phyloP scores from a whole-genome alignment of 2,888 invertebrate species.

The Zonitis immaculata region DNA sequence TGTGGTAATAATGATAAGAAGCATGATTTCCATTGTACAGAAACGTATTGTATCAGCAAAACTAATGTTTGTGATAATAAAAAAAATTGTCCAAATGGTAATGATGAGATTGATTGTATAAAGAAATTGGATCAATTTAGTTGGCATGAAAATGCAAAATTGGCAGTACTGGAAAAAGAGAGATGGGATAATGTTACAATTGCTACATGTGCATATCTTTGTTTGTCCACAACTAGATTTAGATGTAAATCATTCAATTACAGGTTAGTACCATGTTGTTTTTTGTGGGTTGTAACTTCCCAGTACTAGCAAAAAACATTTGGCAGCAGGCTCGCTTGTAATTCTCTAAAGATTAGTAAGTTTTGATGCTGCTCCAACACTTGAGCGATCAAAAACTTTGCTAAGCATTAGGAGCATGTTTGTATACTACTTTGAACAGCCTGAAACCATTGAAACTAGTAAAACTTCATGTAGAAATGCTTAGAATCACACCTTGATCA shows the following conservation, averaged over 20 bases:
- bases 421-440: no score
- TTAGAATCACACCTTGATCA: no score
- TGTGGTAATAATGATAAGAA: no score
- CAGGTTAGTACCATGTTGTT: conserved; percentile 44
- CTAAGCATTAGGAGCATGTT: no score
- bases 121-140: conserved; percentile 50
- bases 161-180: conserved; percentile 53
- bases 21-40: conserved; percentile 50
- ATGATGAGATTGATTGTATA: conserved; percentile 54
- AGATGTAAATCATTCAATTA: conserved; percentile 60
- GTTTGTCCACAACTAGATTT: conserved; percentile 53
- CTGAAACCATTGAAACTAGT: no score
- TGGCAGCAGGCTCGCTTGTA: no score
- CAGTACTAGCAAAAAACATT: no score
- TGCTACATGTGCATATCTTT: conserved; percentile 56
- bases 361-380: no score
- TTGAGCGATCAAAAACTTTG: no score
- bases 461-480: no score
- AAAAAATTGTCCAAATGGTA: conserved; percentile 57
- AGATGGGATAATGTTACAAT: conserved; percentile 53
- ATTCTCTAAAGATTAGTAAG: no score
- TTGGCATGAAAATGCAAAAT: conserved; percentile 43
- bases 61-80: conserved; percentile 56
- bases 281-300: no score
- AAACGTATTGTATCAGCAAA: conserved; percentile 52